Evolutionary conservation across 2,797 vertebrate species (phyloP).

Genomic region (Coracias cyanogaster): DNA sequence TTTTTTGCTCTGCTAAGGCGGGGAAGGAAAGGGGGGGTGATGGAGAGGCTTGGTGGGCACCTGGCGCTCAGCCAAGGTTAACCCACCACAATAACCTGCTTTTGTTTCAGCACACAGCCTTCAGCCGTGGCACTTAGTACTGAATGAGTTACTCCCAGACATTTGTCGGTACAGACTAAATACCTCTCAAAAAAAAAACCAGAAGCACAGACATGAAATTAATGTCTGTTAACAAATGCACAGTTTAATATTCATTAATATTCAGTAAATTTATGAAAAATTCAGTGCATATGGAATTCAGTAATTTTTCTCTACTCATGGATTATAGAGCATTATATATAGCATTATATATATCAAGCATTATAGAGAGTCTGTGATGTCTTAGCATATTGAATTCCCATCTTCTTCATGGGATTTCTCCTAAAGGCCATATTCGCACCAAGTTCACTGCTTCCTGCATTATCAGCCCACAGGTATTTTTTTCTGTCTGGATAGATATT

Average conservation of each 20-base stretch:
- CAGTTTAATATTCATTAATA: too few species aligned
- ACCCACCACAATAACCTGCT: too few species aligned
- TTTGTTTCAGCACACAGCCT: not conserved
- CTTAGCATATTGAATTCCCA: not conserved
- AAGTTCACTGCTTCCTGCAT: not conserved
- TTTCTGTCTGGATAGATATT: not conserved
- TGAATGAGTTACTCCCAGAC: not conserved
- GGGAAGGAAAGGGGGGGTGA: too few species aligned
- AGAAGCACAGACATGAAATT: not conserved
- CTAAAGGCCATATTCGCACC: not conserved
- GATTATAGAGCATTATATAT: too few species aligned
- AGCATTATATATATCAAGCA: too few species aligned
- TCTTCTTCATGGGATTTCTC: not conserved
- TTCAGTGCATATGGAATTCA: not conserved
- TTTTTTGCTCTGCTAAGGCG: too few species aligned
- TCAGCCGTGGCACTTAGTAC: not conserved
- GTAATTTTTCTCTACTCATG: not conserved
- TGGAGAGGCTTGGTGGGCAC: too few species aligned
- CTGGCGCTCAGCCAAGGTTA: too few species aligned
- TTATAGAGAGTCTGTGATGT: not conserved
- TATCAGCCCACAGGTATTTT: not conserved
- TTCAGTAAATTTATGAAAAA: not conserved
- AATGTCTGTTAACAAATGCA: not conserved
- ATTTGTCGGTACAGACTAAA: not conserved
- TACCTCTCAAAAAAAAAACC: not conserved